A percentile compares a stretch with the other conserved stretches of the same genome.
phyloP scores from a whole-genome alignment of 2,113 vertebrate species.

The Dicerorhinus sumatrensis region DNA sequence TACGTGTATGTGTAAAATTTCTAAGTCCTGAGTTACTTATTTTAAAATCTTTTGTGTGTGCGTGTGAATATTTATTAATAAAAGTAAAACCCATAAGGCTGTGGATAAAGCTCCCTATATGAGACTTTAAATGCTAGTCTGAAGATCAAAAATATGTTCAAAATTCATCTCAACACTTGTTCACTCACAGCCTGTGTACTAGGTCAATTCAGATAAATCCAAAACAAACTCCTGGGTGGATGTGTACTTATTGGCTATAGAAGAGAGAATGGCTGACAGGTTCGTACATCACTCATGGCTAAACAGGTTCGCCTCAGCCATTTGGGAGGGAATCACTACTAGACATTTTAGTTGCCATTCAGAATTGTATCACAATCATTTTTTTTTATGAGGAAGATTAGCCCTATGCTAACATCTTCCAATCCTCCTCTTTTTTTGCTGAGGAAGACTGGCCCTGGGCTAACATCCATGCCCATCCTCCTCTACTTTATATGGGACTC shows the following conservation, averaged over 20 bases:
- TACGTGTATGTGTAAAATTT: constrained; percentile 16
- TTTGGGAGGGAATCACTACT: neutral
- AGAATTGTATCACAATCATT: neutral
- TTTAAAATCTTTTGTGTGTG: neutral
- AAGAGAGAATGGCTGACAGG: neutral
- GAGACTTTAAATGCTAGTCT: neutral
- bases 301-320: neutral
- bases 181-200: neutral
- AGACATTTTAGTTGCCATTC: neutral
- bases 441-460: no score
- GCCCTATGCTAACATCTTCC: no score
- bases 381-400: no score
- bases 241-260: neutral
- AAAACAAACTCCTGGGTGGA: constrained; percentile 31
- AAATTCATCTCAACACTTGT: neutral
- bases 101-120: neutral
- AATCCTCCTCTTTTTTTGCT: no score
- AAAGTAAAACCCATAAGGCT: neutral
- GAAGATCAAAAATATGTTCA: neutral
- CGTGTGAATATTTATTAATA: neutral
- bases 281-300: neutral
- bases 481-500: no score
- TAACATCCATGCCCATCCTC: no score
- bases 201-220: constrained; percentile 37
- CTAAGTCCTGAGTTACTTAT: neutral